Conservation (phyloP, 2,888 invertebrate species). For the Limnephilus lunatus region DNA sequence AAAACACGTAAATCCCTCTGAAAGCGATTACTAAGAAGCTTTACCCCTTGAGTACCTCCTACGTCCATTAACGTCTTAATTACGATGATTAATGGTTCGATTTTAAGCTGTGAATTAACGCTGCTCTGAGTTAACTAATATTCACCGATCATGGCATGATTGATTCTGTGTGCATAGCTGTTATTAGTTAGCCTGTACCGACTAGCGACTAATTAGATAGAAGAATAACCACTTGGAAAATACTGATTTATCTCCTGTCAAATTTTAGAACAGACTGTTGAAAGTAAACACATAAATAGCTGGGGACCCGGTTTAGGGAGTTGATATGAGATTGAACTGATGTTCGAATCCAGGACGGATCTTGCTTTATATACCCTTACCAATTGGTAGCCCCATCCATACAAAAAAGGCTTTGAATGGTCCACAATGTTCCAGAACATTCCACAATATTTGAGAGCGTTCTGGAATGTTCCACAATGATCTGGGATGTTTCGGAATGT, state of each 20-base stretch:
- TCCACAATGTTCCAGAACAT: too few species aligned
- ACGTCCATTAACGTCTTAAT: slow-evolving; percentile 8
- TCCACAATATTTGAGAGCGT: too few species aligned
- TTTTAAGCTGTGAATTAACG: slow-evolving; percentile 21
- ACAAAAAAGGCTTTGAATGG: too few species aligned
- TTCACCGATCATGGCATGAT: slow-evolving; percentile 37
- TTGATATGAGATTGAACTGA: too few species aligned
- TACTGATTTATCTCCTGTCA: background rate
- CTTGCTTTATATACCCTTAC: too few species aligned
- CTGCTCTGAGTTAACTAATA: slow-evolving; percentile 10
- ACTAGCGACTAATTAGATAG: background rate
- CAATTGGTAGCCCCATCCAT: too few species aligned
- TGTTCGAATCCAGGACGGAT: too few species aligned
- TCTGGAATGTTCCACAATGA: too few species aligned
- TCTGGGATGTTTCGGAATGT: too few species aligned
- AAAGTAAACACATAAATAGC: too few species aligned
- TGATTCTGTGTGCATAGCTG: slow-evolving; percentile 36
- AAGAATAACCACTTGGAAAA: background rate
- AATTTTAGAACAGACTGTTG: background rate
- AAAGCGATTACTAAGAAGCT: slow-evolving; percentile 13
- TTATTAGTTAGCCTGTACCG: background rate
- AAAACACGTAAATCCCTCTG: background rate
- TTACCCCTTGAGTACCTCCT: background rate
- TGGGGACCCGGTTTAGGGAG: too few species aligned
- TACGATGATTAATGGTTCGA: slow-evolving; percentile 23